Evolutionary conservation across 2,113 vertebrate species (phyloP), one percentile per base, ranked within the genome.

Genomic region (Tenrec ecaudatus): DNA sequence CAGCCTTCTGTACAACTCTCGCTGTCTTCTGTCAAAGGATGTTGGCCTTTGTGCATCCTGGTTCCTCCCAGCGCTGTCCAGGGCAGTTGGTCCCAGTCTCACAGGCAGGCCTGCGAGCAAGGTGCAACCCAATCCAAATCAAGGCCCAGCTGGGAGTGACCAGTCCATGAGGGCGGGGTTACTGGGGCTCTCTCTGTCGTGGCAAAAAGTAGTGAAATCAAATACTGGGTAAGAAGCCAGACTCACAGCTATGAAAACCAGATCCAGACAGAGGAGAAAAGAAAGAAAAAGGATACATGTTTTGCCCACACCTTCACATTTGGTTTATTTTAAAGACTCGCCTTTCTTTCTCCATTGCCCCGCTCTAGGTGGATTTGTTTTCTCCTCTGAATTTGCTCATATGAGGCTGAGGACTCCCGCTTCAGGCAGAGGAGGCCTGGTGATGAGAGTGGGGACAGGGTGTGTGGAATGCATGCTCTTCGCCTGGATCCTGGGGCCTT

Each of bases 201-300:
- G 95, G 93, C 95, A 93, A 94, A 95, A 89, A 82, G 92, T 77
- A 94, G 94, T 97, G 95, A 96, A 89, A 90, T 95, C 96, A 96
- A 95, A 96, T 96, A 95, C 94, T 89, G 93, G 84, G 22, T 53
- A 80, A 94, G 95, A 73, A 95, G 84, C 29, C 14, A 58, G 71
- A 64, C 76, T 92, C 83, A 43, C 0, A 73, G 92, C 68, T 92
- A 96, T 96, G 95, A 95, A 95, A 97, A 96, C 91, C 96, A 96
- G 96, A 95, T 91, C 57, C 73, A 71, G 76, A 36, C 0, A 3
- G 31, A 47, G 17, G 1, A 10, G 47, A 17, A 15, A 8, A 47
- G 5, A 79, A 20, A 29, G 53, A 68, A 60, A 6, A 53, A 19
- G 27, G 57, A 47, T 31, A 15, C 0, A 0, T 22, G 17, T 20